Evolutionary conservation across 64 coral and sea anemone species (phyloP), one percentile per base, ranked within the genome.

Genomic region (Actinia equina): DNA sequence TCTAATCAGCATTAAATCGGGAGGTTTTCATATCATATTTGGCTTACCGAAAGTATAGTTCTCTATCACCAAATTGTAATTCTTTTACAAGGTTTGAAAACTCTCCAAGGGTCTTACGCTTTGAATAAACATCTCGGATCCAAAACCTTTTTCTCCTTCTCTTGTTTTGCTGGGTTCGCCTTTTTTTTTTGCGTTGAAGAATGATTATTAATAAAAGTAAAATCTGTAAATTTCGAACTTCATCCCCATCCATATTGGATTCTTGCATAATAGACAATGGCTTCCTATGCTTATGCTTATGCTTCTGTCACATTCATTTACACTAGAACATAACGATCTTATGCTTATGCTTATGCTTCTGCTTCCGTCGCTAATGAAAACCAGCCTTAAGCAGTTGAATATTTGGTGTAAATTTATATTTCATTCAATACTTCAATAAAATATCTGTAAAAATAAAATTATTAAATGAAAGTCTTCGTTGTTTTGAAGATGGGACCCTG

Each of bases 51-150:
- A 93, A 93, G 56, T 76, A 88, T 13, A 52, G 77, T 54, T 93
- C 86, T 44, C 86, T 46, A 88, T 93, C 91, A 53, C 80, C 82
- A 77, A 85, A 27, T 49, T 87, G 52, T 41, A 89, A 67, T 60
- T 93, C 92, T 80, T 65, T 19, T 12, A 93, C 92, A 70, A 93
- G 74, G 74, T 74, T 93, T 49, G 64, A 71, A 86, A 86, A 89
- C 17, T 88, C 92, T 42, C 87, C 87, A 7, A 70, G 58, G 3
- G 49, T 53, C 82, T 83, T 81, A 19, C 88, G 79, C 76, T 77
- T 49, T 43, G 26, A 14, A 65, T 83, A 94, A 43, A 87, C 54
- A 59, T 90, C 77, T 71, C 88, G 86, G n/a, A 87, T 77, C 88
- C 93, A 90, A 77, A 90, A 87, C 2, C 85, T 43, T 84, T 88